Percentiles rank a stretch among this genome's conserved stretches.
Conservation (phyloP, 2,888 invertebrate species). For the Pyrocoelia pectoralis region DNA sequence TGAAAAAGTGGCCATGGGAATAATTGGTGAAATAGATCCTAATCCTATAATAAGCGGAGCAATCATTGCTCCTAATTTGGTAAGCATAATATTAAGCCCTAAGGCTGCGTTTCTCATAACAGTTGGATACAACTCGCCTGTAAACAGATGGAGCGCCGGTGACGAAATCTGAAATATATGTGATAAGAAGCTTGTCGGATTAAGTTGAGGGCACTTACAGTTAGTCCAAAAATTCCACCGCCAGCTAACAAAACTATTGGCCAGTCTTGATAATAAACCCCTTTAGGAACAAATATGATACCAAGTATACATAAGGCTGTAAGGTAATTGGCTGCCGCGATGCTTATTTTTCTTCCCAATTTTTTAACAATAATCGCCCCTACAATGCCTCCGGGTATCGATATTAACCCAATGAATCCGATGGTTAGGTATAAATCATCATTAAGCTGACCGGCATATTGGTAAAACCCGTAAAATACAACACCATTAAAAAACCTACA, state of each 20-base stretch:
- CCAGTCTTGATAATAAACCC: constrained; percentile 58
- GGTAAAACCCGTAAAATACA: constrained; percentile 67
- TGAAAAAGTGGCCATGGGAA: constrained; percentile 53
- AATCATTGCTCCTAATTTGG: constrained; percentile 79
- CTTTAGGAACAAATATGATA: neutral
- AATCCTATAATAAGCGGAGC: constrained; percentile 54
- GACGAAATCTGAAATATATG: constrained; percentile 60
- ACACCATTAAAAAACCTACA: constrained; percentile 67
- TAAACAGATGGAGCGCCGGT: constrained; percentile 74
- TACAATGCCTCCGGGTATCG: constrained; percentile 64
- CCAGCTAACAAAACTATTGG: constrained; percentile 67
- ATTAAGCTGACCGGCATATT: constrained; percentile 66
- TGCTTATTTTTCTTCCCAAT: constrained; percentile 60
- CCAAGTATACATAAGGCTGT: neutral
- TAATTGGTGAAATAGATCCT: constrained; percentile 43
- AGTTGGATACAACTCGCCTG: constrained; percentile 83
- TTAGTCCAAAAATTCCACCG: constrained; percentile 67
- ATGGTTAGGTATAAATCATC: constrained; percentile 65
- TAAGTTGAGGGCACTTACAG: neutral
- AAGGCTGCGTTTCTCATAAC: constrained; percentile 80
- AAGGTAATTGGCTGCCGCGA: neutral
- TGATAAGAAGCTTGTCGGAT: constrained; percentile 56
- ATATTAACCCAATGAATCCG: constrained; percentile 63
- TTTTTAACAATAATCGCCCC: constrained; percentile 63
- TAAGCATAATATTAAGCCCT: constrained; percentile 77